Base-by-base conservation (phyloP, 1,140 invertebrate species). In the Magallana ariakensis region DNA sequence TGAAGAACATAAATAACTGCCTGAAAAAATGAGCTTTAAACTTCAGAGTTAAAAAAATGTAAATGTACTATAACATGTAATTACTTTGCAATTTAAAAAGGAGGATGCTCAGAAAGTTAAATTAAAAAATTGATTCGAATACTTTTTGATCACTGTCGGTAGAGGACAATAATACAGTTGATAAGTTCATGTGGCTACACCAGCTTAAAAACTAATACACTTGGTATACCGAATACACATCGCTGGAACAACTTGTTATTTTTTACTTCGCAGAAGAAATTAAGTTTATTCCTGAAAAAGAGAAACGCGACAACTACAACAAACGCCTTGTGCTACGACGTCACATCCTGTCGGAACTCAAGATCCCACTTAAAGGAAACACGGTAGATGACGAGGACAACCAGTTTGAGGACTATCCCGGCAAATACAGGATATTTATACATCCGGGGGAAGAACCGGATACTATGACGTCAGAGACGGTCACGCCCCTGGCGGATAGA, bases 201-300 rank as follows among this genome's bases (percentile, higher is more conserved):
- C 33, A 46, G 33, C 33, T 46, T 46, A n/a, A n/a, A n/a, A n/a
- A n/a, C n/a, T n/a, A n/a, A n/a, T n/a, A n/a, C n/a, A n/a, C n/a
- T n/a, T n/a, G n/a, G n/a, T 46, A 46, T 46, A 46, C 33, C 33
- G 33, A 46, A 46, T 46, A 4, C 33, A 46, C 33, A 5, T 46
- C 5, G 2, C 1, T 80, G 8, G 70, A 80, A 33, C 22, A 22
- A 33, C 16, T 66, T 46, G 53, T 46, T 4, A 46, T 46, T 66
- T n/a, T 54, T 87, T 56, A 46, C 86, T 33, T 56, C 75, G n/a
- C 84, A 89, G 85, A 60, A 13, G 62, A 70, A 60, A 15, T 85
- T 70, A 84, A 84, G 55, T 90, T 87, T 84, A 87, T 91, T 2
- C 87, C 90, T 5, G 87, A 90, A 57, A 91, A 91, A 66, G 87